phyloP scores from a whole-genome alignment of 2,888 invertebrate species.

The Nudaria mundana region DNA sequence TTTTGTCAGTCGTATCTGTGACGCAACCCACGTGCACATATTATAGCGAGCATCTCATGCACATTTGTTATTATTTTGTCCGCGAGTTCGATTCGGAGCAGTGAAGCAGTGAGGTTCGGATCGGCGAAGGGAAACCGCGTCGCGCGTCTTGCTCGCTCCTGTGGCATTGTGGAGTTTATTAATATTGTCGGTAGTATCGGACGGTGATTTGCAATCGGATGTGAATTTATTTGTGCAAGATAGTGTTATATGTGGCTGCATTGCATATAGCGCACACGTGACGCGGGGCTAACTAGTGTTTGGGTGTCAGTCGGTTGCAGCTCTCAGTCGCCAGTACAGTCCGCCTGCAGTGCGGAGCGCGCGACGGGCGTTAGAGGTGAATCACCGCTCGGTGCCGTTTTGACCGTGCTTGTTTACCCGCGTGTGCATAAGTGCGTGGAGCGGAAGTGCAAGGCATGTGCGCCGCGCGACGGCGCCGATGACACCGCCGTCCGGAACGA shows the following conservation, averaged over 20 bases:
- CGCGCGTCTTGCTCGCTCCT: slow-evolving; percentile 60
- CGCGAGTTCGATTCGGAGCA: slow-evolving; percentile 85
- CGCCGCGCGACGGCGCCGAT: slow-evolving; percentile 71
- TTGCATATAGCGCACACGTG: slow-evolving; percentile 67
- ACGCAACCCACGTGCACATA: slow-evolving; percentile 79
- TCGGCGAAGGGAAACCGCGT: slow-evolving; percentile 66
- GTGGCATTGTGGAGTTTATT: slow-evolving; percentile 51
- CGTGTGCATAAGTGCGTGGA: slow-evolving; percentile 76
- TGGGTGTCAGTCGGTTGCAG: slow-evolving; percentile 72
- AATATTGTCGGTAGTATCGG: slow-evolving; percentile 52
- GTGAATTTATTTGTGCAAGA: slow-evolving; percentile 64
- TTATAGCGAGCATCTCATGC: slow-evolving; percentile 79
- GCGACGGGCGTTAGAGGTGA: slow-evolving; percentile 68
- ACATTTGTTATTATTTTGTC: slow-evolving; percentile 88
- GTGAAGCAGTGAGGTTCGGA: slow-evolving; percentile 66
- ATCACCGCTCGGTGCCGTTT: slow-evolving; percentile 72
- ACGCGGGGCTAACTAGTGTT: slow-evolving; percentile 67
- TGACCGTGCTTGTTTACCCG: slow-evolving; percentile 76
- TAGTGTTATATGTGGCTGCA: slow-evolving; percentile 53
- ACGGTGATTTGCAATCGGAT: slow-evolving; percentile 51
- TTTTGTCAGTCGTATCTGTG: slow-evolving; percentile 56
- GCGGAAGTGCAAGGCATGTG: slow-evolving; percentile 78
- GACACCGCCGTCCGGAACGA: slow-evolving; percentile 68
- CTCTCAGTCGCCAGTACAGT: slow-evolving; percentile 61
- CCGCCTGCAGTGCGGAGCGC: slow-evolving; percentile 72